phyloP scores from a whole-genome alignment of 2,888 invertebrate species.

The Octonoba sinensis region DNA sequence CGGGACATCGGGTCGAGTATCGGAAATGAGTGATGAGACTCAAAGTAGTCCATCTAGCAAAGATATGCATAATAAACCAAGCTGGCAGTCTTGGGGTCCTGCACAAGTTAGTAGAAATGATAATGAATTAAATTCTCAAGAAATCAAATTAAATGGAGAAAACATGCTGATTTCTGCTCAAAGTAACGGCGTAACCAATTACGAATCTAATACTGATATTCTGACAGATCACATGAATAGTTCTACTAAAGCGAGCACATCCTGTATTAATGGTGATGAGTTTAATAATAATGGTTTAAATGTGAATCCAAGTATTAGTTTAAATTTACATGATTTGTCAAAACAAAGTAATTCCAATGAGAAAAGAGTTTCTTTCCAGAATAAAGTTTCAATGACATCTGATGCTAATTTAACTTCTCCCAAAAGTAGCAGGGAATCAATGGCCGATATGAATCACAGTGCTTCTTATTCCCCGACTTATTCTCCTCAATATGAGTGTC shows the following conservation, averaged over 20 bases:
- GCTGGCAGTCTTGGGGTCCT: constrained; percentile 45
- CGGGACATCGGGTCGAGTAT: constrained; percentile 49
- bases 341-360: constrained; percentile 33
- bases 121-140: constrained; percentile 19
- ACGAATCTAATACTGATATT: background rate
- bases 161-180: constrained; percentile 1
- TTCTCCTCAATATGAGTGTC: constrained; percentile 50
- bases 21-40: constrained; percentile 59
- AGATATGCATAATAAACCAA: constrained; percentile 46
- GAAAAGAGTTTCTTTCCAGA: constrained; percentile 58
- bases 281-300: constrained; percentile 35
- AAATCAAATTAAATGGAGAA: constrained; percentile 31
- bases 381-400: constrained; percentile 35
- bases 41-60: constrained; percentile 57
- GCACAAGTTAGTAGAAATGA: constrained; percentile 11
- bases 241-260: background rate
- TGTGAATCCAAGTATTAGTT: constrained; percentile 39
- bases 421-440: background rate
- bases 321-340: constrained; percentile 53
- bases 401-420: constrained; percentile 33
- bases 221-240: background rate
- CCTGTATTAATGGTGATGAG: constrained; percentile 36
- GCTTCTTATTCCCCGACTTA: constrained; percentile 23
- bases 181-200: background rate
- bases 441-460: constrained; percentile 26